Evolutionary conservation across 2,888 invertebrate species (phyloP).

Genomic region (Serripes groenlandicus): DNA sequence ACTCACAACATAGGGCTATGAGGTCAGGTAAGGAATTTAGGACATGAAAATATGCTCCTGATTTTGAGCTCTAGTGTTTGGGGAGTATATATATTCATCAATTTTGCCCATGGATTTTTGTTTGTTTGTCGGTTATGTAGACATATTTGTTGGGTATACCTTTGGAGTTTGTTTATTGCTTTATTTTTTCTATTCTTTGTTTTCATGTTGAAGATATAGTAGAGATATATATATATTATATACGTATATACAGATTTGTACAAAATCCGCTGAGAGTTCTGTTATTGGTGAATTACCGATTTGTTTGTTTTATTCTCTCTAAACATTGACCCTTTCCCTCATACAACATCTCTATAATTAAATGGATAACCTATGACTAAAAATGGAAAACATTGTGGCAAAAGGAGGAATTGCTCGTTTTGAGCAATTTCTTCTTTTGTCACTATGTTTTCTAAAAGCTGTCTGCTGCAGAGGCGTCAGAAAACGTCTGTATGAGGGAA

Average conservation of each 20-base stretch:
- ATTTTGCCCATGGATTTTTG: neutral
- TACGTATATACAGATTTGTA: neutral
- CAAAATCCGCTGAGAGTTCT: neutral
- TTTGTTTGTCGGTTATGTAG: neutral
- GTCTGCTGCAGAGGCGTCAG: neutral
- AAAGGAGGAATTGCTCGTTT: conserved; percentile 1
- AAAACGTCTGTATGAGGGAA: too few relatives aligned
- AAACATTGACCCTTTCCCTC: neutral
- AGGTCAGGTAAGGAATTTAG: too few relatives aligned
- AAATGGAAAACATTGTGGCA: conserved; percentile 1
- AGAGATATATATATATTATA: neutral
- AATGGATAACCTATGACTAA: neutral
- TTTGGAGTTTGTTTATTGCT: neutral
- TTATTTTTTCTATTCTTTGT: neutral
- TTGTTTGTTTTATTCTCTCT: neutral
- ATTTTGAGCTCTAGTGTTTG: too few relatives aligned
- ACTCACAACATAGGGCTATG: too few relatives aligned
- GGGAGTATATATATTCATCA: too few relatives aligned
- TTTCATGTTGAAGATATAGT: neutral
- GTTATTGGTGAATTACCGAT: neutral
- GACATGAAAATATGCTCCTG: too few relatives aligned
- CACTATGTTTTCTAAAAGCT: neutral
- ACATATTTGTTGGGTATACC: neutral
- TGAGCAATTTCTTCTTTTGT: neutral
- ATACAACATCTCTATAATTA: neutral